These are phyloP conservation scores for Scaptomyza polygonia DNA, from an alignment of 2,888 invertebrate species.

Conservation along the genomic window DNA sequence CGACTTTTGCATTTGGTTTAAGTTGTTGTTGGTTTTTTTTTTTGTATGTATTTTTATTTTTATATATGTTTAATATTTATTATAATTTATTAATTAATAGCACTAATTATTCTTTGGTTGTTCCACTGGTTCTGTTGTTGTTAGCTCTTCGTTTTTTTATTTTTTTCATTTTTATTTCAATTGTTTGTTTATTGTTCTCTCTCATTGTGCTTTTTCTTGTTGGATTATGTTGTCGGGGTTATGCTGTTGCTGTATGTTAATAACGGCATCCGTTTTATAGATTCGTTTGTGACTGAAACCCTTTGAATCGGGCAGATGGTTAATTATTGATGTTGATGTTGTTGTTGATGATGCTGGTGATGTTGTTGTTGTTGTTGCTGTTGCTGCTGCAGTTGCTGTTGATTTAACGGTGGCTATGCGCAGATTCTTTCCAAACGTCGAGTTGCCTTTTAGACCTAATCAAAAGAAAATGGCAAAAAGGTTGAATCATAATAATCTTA, in stretches of 20 bases:
- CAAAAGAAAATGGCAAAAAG: conserved; percentile 1
- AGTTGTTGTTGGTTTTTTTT: conserved; percentile 36
- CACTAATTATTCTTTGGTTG: conserved; percentile 84
- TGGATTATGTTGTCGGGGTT: conserved; percentile 48
- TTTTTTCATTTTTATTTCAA: background rate
- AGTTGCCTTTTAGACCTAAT: conserved; percentile 80
- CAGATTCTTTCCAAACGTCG: conserved; percentile 82
- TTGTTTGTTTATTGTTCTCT: conserved; percentile 62
- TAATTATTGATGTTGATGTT: conserved; percentile 25
- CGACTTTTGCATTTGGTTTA: conserved; percentile 60
- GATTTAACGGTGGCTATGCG: conserved; percentile 65
- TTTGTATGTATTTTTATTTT: conserved; percentile 27
- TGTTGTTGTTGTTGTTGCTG: conserved; percentile 67
- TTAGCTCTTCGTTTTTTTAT: conserved; percentile 49
- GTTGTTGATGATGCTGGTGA: conserved; percentile 41
- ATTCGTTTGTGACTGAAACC: conserved; percentile 66
- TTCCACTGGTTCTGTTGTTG: conserved; percentile 84
- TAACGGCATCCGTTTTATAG: conserved; percentile 72
- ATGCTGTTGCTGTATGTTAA: conserved; percentile 64
- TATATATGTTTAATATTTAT: conserved; percentile 69
- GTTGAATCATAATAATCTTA: background rate
- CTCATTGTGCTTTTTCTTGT: conserved; percentile 75
- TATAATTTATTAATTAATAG: conserved; percentile 75
- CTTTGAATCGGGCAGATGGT: conserved; percentile 40
- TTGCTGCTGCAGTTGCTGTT: too few relatives aligned